phyloP scores from a whole-genome alignment of 2,888 invertebrate species.

The Iselma pallidipennis region DNA sequence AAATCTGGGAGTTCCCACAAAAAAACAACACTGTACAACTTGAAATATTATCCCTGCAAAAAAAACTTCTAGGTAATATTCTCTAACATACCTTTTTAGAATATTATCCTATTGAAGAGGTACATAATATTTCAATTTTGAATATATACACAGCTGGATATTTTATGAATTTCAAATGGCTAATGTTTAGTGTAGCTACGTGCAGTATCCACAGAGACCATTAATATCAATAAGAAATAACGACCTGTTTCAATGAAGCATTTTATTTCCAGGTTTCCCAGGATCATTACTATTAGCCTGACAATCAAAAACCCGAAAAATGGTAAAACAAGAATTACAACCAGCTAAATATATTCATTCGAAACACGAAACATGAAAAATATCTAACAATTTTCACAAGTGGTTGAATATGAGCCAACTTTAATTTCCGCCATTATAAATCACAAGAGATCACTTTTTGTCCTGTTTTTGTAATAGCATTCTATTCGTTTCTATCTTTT shows the following conservation, averaged over 20 bases:
- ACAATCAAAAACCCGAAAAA: not conserved
- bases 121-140: slow-evolving; percentile 22
- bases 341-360: slow-evolving; percentile 11
- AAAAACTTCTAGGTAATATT: too few species aligned
- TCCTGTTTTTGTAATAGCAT: not conserved
- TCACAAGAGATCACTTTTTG: not conserved
- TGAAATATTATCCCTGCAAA: too few species aligned
- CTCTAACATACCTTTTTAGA: too few species aligned
- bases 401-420: slow-evolving; percentile 2
- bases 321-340: slow-evolving; percentile 6
- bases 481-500: not conserved
- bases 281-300: not conserved
- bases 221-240: slow-evolving; percentile 25
- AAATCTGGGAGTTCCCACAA: not conserved
- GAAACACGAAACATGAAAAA: not conserved
- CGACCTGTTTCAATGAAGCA: slow-evolving; percentile 13
- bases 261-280: slow-evolving; percentile 5
- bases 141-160: slow-evolving; percentile 26
- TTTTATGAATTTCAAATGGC: slow-evolving; percentile 32
- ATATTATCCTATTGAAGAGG: too few species aligned
- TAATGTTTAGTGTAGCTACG: slow-evolving; percentile 20
- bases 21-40: not conserved
- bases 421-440: slow-evolving; percentile 23
- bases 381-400: slow-evolving; percentile 7
- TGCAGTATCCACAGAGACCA: slow-evolving; percentile 22